phyloP scores from a whole-genome alignment of 2,888 invertebrate genomes.

The Apodemia duryi region DNA sequence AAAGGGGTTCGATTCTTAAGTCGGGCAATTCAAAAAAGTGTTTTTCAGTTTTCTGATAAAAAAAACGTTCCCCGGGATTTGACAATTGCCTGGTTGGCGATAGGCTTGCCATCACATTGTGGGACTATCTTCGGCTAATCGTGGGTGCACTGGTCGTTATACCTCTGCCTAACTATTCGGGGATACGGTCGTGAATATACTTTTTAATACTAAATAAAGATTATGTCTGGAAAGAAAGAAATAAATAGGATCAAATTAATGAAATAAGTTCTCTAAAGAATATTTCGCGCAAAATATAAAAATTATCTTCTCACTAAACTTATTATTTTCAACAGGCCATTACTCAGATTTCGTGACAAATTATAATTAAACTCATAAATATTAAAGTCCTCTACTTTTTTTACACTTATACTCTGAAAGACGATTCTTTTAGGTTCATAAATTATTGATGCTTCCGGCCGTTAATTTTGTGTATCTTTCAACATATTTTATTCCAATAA shows the following conservation, averaged over 20 bases:
- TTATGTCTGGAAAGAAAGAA: too few species aligned
- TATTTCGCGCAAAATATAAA: neutral
- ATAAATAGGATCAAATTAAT: neutral
- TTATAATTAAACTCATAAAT: conserved; percentile 14
- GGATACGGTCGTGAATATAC: too few species aligned
- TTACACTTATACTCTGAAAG: conserved; percentile 1
- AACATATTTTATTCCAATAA: conserved; percentile 39
- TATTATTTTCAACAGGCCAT: conserved; percentile 4
- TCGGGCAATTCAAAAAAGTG: too few species aligned
- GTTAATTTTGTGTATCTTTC: conserved; percentile 24
- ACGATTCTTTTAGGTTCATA: neutral
- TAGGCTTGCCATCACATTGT: too few species aligned
- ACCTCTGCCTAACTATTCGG: too few species aligned
- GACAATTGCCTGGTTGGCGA: too few species aligned
- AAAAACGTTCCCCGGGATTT: too few species aligned
- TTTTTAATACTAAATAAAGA: too few species aligned
- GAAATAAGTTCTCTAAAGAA: neutral
- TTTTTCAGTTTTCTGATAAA: too few species aligned
- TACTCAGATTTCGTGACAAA: conserved; percentile 9
- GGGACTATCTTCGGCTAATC: too few species aligned
- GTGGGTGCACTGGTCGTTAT: too few species aligned
- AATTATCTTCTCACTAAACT: neutral
- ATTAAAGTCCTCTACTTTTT: neutral
- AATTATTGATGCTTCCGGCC: conserved; percentile 20
- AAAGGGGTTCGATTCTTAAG: too few species aligned